Base-by-base conservation (phyloP, 2,113 vertebrate species). In the Sarotherodon lohbergeri region DNA sequence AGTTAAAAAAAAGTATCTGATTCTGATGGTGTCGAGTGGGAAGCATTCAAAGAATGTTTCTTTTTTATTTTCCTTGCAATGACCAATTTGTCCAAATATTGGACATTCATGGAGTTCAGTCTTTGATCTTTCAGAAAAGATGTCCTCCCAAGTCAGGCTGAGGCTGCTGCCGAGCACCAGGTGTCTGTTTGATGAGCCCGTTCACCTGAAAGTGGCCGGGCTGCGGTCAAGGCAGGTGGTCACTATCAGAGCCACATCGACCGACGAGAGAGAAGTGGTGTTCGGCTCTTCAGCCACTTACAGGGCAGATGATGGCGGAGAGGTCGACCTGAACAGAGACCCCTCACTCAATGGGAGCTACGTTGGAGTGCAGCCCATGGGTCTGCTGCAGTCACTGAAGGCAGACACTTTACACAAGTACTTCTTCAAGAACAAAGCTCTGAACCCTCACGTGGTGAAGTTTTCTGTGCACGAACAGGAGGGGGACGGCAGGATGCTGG, bases 201-300 rank as follows among this genome's bases (percentile, higher is more conserved):
- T 94, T 24, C 91, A 87, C 78, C n/a, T 94, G 52, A 92, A 84
- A 43, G 89, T 95, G 56, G 13, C 80, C 1, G 90, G 93, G 17
- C 90, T 95, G 55, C 86, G 17, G 63, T 82, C 91, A 1, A 81
- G 19, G n/a, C 93, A 95, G 92, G 81, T 89, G 88, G 93, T 95
- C 80, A 82, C 84, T 29, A 24, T 95, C 83, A 90, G 16, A 82
- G 93, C 92, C 86, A 85, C 52, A 11, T 86, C 85, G 5, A 82
- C 63, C 2, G 85, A 86, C 6, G 80, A 86, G 14, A 82, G 24
- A 34, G 85, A 66, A 19, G 80, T 52, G 39, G n/a, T 73, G 36
- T 86, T 93, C 71, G 81, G 52, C 48, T 94, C 93, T 32, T 73
- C 52, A 1, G 93, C 94, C 80, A 85, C 73, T 61, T 95, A 93